Conservation (phyloP, 1,140 invertebrate genomes). For the Saccostrea cuccullata region DNA sequence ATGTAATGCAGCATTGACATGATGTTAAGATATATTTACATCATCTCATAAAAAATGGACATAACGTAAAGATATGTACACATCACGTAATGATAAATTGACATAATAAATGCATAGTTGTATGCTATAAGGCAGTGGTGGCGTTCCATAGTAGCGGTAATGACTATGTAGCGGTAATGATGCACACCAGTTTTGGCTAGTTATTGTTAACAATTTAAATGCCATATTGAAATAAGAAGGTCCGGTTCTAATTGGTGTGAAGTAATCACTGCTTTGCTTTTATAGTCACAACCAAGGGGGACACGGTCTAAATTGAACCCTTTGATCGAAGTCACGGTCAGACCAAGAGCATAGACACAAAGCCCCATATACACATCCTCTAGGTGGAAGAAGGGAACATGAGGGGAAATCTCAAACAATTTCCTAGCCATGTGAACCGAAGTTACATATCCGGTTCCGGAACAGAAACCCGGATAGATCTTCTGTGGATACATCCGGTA, state of each 20-base stretch:
- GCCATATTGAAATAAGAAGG: background rate
- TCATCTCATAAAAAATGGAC: too few relatives aligned
- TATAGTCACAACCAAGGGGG: conserved; percentile 53
- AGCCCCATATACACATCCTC: conserved; percentile 77
- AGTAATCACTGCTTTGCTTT: conserved; percentile 41
- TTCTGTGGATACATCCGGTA: conserved; percentile 70
- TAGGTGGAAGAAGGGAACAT: conserved; percentile 73
- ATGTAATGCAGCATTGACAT: too few relatives aligned
- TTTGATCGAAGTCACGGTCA: conserved; percentile 25
- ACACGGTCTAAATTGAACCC: conserved; percentile 47
- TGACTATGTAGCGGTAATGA: too few relatives aligned
- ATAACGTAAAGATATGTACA: too few relatives aligned
- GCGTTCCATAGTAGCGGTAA: too few relatives aligned
- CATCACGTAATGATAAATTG: too few relatives aligned
- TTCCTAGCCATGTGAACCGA: conserved; percentile 70
- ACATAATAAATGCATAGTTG: too few relatives aligned
- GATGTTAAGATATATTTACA: too few relatives aligned
- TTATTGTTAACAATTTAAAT: background rate
- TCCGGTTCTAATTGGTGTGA: background rate
- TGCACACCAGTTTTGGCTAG: too few relatives aligned
- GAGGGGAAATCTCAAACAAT: conserved; percentile 65
- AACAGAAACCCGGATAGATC: conserved; percentile 78
- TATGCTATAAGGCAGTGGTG: too few relatives aligned
- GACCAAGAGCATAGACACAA: conserved; percentile 55
- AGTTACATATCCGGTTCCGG: conserved; percentile 77